Evolutionary conservation across 2,888 invertebrate species (phyloP).

Genomic region (Aphrophora alni): DNA sequence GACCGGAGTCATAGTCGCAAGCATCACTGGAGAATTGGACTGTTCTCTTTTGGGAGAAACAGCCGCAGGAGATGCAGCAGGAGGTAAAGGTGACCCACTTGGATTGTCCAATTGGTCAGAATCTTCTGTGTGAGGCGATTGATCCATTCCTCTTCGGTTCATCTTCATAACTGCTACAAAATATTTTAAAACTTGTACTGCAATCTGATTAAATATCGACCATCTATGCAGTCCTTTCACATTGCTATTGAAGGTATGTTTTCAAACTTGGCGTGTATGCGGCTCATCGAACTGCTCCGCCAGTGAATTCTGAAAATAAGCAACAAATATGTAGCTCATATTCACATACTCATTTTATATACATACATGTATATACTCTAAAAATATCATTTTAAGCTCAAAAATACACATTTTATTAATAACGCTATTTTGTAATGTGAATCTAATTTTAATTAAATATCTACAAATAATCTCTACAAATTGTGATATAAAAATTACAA

Average conservation of each 20-base stretch:
- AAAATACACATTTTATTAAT: no score
- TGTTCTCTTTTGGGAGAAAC: conserved; percentile 48
- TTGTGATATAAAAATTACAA: no score
- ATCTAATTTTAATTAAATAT: no score
- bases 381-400: no score
- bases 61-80: conserved; percentile 19
- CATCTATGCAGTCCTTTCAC: neutral
- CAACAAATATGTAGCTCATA: no score
- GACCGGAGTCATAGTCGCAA: conserved; percentile 88
- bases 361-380: no score
- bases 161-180: neutral
- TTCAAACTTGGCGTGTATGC: neutral
- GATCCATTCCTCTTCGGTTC: conserved; percentile 13
- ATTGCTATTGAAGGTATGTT: neutral
- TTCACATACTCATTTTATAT: no score
- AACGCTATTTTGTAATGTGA: no score
- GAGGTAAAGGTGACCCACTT: conserved; percentile 28
- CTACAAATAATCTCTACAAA: no score
- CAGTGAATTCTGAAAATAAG: neutral
- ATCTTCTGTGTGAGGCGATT: conserved; percentile 7
- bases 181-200: neutral
- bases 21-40: conserved; percentile 73
- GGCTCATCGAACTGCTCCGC: neutral
- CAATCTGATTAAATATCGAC: neutral
- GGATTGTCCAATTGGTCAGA: conserved; percentile 11